A percentile compares a stretch with the other conserved stretches of the same genome.
phyloP scores from a whole-genome alignment of 2,888 invertebrate species.

The Blera fallax region DNA sequence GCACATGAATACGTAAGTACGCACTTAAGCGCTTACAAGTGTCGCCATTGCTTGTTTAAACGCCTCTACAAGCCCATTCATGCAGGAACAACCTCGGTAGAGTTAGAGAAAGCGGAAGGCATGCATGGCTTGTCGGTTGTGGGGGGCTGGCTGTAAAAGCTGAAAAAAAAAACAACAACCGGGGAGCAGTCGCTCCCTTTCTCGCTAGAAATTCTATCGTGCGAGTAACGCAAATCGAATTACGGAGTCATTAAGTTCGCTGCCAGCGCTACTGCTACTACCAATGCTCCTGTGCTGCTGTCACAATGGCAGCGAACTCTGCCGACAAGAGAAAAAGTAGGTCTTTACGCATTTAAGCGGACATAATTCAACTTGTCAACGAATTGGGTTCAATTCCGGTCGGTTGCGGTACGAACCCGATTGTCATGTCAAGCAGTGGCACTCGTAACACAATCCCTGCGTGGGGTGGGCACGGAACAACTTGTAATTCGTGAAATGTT shows the following conservation, averaged over 20 bases:
- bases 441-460: conserved; percentile 41
- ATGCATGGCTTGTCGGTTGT: neutral
- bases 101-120: conserved; percentile 1
- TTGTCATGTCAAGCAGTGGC: neutral
- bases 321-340: conserved; percentile 45
- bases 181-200: neutral
- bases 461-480: conserved; percentile 29
- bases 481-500: conserved; percentile 58
- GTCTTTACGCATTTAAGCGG: conserved; percentile 73
- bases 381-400: conserved; percentile 72
- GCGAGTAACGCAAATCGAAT: conserved; percentile 74
- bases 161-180: conserved; percentile 5
- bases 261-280: conserved; percentile 9
- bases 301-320: conserved; percentile 32
- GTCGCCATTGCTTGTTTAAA: conserved; percentile 62
- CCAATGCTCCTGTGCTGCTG: too few relatives aligned
- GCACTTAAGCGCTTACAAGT: conserved; percentile 70
- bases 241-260: conserved; percentile 74
- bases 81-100: conserved; percentile 35
- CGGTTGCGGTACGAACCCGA: conserved; percentile 54
- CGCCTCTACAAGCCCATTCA: conserved; percentile 40
- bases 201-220: conserved; percentile 73
- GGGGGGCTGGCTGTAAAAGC: neutral
- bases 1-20: conserved; percentile 72
- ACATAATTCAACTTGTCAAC: conserved; percentile 72